phyloP scores from a whole-genome alignment of 2,113 vertebrate species.

The Uropsilus gracilis region DNA sequence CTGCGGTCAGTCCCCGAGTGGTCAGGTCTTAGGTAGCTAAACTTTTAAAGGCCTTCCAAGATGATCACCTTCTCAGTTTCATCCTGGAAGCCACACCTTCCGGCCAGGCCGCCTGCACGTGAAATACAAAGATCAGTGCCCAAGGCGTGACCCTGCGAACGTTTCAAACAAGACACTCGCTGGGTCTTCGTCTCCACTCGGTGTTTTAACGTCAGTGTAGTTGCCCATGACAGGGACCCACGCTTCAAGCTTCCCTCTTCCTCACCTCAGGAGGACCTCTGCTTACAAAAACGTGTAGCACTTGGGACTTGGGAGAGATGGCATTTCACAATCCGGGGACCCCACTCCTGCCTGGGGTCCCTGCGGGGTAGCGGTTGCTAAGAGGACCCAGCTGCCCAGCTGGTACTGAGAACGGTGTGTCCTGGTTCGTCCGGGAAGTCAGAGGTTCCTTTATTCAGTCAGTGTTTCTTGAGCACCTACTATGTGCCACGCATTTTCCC shows the following conservation, averaged over 20 bases:
- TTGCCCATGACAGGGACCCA: neutral
- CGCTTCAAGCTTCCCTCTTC: neutral
- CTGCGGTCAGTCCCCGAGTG: neutral
- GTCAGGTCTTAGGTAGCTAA: neutral
- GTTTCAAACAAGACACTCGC: neutral
- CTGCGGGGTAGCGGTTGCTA: neutral
- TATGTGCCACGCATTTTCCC: neutral
- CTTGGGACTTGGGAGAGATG: neutral
- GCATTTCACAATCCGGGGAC: neutral
- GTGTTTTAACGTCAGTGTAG: neutral
- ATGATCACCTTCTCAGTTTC: neutral
- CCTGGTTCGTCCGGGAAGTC: neutral
- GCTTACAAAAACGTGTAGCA: neutral
- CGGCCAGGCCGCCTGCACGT: neutral
- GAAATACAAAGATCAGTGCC: neutral
- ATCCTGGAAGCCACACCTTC: neutral
- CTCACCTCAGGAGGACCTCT: rapidly evolving
- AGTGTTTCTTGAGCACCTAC: neutral
- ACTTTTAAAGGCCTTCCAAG: neutral
- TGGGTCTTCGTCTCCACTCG: neutral
- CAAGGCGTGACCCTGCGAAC: rapidly evolving
- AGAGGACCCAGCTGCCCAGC: too few relatives aligned
- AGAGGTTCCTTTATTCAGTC: neutral
- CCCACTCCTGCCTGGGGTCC: neutral
- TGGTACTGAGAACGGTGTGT: neutral